Conservation (phyloP, 2,888 invertebrate genomes). For the Drosophila merina region DNA sequence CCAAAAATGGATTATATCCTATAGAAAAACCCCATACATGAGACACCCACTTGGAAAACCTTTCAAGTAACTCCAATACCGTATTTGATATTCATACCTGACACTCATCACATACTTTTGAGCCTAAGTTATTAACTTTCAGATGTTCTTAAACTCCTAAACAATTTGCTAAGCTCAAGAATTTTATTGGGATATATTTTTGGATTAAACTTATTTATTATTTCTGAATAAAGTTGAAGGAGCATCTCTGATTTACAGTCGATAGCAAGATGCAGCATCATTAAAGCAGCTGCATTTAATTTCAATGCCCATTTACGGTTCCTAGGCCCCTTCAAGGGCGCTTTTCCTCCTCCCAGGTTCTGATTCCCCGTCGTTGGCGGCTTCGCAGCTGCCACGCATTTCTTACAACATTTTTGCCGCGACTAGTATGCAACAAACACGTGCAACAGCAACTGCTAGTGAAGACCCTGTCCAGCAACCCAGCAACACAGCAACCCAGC, state of each 20-base stretch:
- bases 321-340: conserved; percentile 59
- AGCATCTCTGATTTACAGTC: conserved; percentile 14
- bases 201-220: background rate
- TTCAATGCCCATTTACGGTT: conserved; percentile 75
- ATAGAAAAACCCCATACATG: too few relatives aligned
- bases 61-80: too few relatives aligned
- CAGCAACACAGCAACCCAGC: background rate
- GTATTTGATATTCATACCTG: too few relatives aligned
- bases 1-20: background rate
- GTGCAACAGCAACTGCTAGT: conserved; percentile 22
- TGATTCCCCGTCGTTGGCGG: conserved; percentile 35
- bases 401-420: conserved; percentile 78
- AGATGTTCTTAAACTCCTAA: background rate
- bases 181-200: too few relatives aligned
- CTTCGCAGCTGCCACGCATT: conserved; percentile 69
- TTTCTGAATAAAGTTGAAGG: background rate
- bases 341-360: conserved; percentile 64
- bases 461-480: conserved; percentile 9
- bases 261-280: conserved; percentile 48
- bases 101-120: background rate
- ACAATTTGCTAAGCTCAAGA: too few relatives aligned
- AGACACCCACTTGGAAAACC: too few relatives aligned
- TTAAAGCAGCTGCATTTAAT: conserved; percentile 77
- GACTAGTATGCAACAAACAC: conserved; percentile 53
- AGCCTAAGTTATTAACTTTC: background rate